Percentiles rank a stretch among this genome's conserved stretches.
Conservation (phyloP, 35 echinoderm and acorn worm genomes). For the Lytechinus pictus region DNA sequence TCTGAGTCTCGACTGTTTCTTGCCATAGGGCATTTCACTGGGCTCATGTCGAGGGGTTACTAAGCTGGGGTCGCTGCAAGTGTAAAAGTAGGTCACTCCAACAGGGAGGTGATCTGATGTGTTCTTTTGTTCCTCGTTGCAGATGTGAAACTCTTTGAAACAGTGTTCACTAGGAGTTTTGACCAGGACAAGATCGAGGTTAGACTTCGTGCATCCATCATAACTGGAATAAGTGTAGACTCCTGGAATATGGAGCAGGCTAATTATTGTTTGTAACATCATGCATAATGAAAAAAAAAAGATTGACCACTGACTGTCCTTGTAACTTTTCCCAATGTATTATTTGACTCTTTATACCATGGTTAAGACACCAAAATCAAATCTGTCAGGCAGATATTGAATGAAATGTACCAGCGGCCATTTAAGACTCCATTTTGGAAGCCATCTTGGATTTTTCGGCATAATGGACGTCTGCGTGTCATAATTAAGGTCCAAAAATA, state of each 20-base stretch:
- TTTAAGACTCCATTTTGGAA: no score
- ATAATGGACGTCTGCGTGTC: no score
- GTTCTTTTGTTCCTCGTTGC: background rate
- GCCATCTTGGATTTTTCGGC: no score
- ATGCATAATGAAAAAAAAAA: no score
- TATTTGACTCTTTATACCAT: no score
- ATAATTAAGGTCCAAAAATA: no score
- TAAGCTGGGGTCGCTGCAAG: background rate
- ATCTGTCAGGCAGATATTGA: no score
- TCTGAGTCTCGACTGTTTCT: background rate
- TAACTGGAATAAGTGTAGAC: background rate
- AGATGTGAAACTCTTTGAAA: background rate
- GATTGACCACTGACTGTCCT: no score
- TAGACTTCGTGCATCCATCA: background rate
- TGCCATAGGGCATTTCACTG: background rate
- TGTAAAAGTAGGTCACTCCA: background rate
- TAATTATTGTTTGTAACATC: no score
- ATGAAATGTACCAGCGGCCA: no score
- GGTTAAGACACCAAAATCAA: no score
- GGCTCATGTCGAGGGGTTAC: background rate
- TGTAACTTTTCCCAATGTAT: no score
- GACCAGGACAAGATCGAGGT: background rate
- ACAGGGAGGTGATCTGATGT: background rate
- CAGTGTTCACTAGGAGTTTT: background rate
- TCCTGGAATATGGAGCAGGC: background rate